These are phyloP conservation scores for Parus major DNA, from an alignment of 2,113 vertebrate species.

Conservation along the genomic window DNA sequence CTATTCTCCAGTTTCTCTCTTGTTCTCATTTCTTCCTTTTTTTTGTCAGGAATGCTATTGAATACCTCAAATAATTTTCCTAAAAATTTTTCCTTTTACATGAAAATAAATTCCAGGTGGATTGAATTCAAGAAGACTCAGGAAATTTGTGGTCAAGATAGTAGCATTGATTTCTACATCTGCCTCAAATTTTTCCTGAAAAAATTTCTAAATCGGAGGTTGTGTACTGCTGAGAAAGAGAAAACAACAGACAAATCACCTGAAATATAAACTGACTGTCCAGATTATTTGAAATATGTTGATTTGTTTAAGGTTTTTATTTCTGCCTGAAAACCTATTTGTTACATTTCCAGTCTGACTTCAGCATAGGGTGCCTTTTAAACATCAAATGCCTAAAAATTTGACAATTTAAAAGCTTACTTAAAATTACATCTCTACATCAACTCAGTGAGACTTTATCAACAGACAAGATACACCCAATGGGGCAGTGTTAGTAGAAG, in stretches of 20 bases:
- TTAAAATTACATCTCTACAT: background rate
- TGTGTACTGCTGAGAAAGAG: background rate
- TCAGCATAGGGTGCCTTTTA: background rate
- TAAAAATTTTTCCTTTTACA: background rate
- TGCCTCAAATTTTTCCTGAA: background rate
- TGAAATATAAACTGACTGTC: background rate
- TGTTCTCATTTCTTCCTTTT: background rate
- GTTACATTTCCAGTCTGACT: background rate
- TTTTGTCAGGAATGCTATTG: background rate
- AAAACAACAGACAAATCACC: background rate
- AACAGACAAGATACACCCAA: background rate
- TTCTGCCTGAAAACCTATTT: background rate
- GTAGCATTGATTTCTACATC: background rate
- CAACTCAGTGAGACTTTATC: background rate
- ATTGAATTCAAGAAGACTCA: background rate
- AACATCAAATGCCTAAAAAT: background rate
- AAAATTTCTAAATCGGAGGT: background rate
- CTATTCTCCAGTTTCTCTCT: background rate
- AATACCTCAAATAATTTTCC: background rate
- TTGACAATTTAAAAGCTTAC: background rate
- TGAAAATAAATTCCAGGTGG: background rate
- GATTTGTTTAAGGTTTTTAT: background rate
- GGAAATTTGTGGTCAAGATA: background rate
- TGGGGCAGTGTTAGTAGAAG: background rate
- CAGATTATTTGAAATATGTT: background rate